A percentile compares a stretch with the other conserved stretches of the same genome.
phyloP scores from a whole-genome alignment of 2,113 vertebrate genomes.

The Macquaria ambigua region DNA sequence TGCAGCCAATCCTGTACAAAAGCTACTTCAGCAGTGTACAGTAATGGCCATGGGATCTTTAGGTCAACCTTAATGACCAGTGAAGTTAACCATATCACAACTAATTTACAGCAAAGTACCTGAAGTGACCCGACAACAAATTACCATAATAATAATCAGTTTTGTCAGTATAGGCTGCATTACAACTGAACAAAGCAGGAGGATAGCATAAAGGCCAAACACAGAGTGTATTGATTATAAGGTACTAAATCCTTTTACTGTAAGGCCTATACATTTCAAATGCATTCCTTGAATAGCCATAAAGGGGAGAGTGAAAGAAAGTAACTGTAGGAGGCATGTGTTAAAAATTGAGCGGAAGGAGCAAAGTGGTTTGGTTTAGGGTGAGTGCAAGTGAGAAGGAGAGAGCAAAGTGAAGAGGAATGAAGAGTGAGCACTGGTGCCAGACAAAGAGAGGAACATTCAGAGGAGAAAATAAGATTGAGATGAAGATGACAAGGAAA shows the following conservation, averaged over 20 bases:
- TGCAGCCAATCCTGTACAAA: not conserved
- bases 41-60: not conserved
- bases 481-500: conserved; percentile 56
- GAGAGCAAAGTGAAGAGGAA: not conserved
- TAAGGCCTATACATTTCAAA: conserved; percentile 23
- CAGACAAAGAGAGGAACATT: conserved; percentile 33
- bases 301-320: not conserved
- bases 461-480: conserved; percentile 23
- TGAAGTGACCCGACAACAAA: not conserved
- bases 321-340: not conserved
- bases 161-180: conserved; percentile 4
- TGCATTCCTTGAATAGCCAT: conserved; percentile 30
- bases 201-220: not conserved
- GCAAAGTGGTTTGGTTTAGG: conserved; percentile 22
- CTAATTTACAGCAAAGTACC: not conserved
- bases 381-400: conserved; percentile 24
- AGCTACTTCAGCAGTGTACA: not conserved
- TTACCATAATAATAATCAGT: not conserved
- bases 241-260: conserved; percentile 17
- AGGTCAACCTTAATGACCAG: not conserved
- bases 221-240: conserved; percentile 35
- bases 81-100: conserved; percentile 1
- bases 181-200: conserved; percentile 27
- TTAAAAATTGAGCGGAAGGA: not conserved
- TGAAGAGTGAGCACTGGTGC: conserved; percentile 11